Base-by-base conservation (phyloP, 2,797 vertebrate genomes). In the Morelia viridis region DNA sequence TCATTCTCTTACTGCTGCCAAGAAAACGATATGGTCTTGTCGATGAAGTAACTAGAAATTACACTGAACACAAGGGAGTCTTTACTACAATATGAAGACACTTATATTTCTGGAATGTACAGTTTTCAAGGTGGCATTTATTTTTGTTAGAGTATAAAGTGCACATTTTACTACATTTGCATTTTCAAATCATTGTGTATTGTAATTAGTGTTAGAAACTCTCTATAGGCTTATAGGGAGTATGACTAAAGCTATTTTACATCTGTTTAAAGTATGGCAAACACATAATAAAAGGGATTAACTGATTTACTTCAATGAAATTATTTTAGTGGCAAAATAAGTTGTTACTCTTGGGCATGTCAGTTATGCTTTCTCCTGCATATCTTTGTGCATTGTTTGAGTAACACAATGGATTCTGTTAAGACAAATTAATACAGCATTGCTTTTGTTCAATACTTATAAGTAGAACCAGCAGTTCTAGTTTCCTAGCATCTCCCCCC, bases 261-360 rank as follows among this genome's bases (percentile, higher is more conserved):
- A 92, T 90, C 92, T 92, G 68, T 90, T 92, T 87, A 87, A 92
- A 89, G 22, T 58, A 62, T 56, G 57, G 57, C 64, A 87, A 86
- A 76, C 9, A 65, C 56, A 57, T 61, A 91, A 90, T n/a, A 53
- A 89, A 87, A 84, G 58, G 3, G 53, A 83, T 65, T 87, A 65
- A 80, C 5, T 65, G 58, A 58, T 91, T 62, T 87, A 90, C 64
- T 87, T 90, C 58, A 22, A 46, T 80, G 58, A 35, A 87, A 62
- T 61, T n/a, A 89, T 92, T 80, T 64, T 28, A 62, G 28, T 57
- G 46, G 56, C 80, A 85, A 88, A 80, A 46, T 80, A 46, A 80
- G 35, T 22, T 80, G 46, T 57, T 60, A 58, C 62, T 87, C 57
- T 80, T 83, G 57, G 57, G 50, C 26, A 88, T 87, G 62, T 87